Base-by-base conservation (phyloP, 2,888 invertebrate species). In the Lasioglossum zephyrum region DNA sequence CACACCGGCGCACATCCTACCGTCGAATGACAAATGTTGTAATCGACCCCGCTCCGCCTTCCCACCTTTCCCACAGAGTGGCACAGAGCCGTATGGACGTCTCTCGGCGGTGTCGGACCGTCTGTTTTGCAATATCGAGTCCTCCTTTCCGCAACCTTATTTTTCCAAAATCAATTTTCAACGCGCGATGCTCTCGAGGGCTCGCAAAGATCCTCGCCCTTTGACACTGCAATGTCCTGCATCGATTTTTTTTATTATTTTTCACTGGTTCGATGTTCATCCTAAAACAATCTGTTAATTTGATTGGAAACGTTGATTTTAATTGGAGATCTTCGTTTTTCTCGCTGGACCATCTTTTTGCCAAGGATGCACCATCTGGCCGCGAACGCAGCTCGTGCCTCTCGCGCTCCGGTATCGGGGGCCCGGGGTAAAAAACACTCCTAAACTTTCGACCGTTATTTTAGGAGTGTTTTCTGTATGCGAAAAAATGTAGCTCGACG, bases 11-110 rank as follows among this genome's bases (percentile, higher is more conserved):
- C 53, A 18, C 36, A 57, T 73, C 39, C 69, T 69, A 81, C 77
- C 78, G 83, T 88, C 77, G 81, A 74, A 66, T 79, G 85, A 88
- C 76, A 82, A 88, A 84, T 82, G 80, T 81, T 77, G 73, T 73
- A 79, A 86, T 82, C 78, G 86, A 81, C 39, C 70, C 70, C n/a
- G 70, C 39, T 41, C 31, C 31, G 69, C 39, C 11, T 9, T n/a
- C 70, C n/a, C 22, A 11, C 13, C 41, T 18, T 39, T 39, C n/a
- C 70, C 41, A 11, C 39, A n/a, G 57, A 57, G 11, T 4, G 41
- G 22, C 41, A 11, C 39, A 13, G 57, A 57, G 5, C 4, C 41
- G 22, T 13, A 41, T 41, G 41, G 70, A 70, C 70, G 22, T 22
- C 13, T 41, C 66, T 22, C 36, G 1, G 9, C 39, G 66, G 66